phyloP scores from a whole-genome alignment of 2,113 vertebrate species.

The Dasyurus viverrinus region DNA sequence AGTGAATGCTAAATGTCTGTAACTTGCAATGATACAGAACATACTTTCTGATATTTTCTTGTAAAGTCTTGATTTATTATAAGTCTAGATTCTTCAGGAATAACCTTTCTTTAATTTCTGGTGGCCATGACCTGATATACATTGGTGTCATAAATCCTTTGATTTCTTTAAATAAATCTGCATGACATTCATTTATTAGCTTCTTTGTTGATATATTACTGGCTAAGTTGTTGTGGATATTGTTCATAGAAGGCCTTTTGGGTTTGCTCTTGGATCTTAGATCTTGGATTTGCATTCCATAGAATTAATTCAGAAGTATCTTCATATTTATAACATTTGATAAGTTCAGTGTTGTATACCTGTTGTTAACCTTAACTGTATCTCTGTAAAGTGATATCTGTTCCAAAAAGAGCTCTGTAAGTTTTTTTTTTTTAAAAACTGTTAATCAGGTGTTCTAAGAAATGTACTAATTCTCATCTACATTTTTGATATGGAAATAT shows the following conservation, averaged over 20 bases:
- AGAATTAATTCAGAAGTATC: not conserved
- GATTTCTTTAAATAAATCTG: not conserved
- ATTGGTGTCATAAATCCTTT: not conserved
- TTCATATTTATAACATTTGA: not conserved
- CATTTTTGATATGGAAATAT: not conserved
- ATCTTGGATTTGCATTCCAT: not conserved
- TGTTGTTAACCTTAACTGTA: not conserved
- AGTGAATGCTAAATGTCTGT: not conserved
- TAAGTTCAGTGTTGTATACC: not conserved
- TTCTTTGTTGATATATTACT: not conserved
- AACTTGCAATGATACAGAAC: not conserved
- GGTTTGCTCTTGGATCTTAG: not conserved
- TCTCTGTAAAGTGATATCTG: not conserved
- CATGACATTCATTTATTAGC: not conserved
- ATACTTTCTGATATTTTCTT: not conserved
- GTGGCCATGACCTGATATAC: not conserved
- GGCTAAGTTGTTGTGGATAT: not conserved
- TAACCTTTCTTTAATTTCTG: not conserved
- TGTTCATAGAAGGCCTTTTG: not conserved
- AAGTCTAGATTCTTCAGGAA: not conserved
- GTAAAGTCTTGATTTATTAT: not conserved
- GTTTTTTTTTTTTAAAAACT: not conserved
- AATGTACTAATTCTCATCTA: not conserved
- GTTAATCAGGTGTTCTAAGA: not conserved
- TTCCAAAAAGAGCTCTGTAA: not conserved